These are phyloP conservation scores for Lutjanus argentimaculatus DNA, from an alignment of 2,797 vertebrate species.

Conservation along the genomic window DNA sequence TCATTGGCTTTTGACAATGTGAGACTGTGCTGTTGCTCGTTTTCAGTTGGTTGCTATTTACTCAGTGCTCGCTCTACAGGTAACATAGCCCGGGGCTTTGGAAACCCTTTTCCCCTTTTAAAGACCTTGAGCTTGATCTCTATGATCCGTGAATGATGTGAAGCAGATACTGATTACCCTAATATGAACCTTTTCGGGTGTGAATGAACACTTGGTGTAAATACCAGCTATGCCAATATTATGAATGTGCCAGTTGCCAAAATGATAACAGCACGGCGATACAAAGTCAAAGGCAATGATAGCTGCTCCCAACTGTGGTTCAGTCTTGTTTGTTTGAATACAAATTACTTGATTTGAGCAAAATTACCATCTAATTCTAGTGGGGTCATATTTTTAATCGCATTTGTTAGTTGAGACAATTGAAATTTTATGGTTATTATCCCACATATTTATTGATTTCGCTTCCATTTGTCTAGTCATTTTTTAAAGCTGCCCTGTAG, in stretches of 20 bases:
- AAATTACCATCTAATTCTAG: not conserved
- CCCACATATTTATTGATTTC: not conserved
- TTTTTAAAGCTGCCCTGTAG: not conserved
- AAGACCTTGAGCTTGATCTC: slow-evolving; percentile 34
- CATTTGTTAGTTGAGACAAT: not conserved
- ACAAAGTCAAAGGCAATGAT: not conserved
- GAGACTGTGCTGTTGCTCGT: slow-evolving; percentile 14
- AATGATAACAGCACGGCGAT: not conserved
- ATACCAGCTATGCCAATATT: not conserved
- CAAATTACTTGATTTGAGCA: not conserved
- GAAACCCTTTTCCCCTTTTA: not conserved
- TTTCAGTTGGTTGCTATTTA: slow-evolving; percentile 38
- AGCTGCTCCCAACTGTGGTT: not conserved
- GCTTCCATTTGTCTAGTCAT: not conserved
- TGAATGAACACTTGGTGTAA: not conserved
- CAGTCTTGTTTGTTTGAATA: not conserved
- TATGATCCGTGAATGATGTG: not conserved
- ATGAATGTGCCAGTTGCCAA: not conserved
- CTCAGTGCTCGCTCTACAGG: not conserved
- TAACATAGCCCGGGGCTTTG: slow-evolving; percentile 5
- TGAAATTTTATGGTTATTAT: not conserved
- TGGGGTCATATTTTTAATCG: not conserved
- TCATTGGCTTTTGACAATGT: slow-evolving; percentile 28
- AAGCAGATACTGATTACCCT: slow-evolving; percentile 22
- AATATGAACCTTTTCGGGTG: not conserved